phyloP scores from a whole-genome alignment of 2,888 invertebrate species.

The Achlya flavicornis region DNA sequence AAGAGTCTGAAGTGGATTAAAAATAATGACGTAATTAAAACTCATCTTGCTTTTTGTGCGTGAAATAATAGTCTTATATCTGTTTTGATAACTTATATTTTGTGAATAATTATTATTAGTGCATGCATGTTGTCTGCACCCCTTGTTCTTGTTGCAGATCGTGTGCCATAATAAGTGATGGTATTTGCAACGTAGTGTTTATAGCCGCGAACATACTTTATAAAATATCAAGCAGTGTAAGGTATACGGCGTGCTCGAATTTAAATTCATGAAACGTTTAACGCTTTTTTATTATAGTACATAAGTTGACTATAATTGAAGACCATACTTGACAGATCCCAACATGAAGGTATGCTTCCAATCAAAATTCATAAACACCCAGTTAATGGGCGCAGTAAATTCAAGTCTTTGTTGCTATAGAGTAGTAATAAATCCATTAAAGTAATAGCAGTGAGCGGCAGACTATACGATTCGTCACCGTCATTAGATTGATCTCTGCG shows the following conservation, averaged over 20 bases:
- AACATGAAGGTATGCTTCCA: neutral
- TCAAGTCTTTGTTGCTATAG: slow-evolving; percentile 58
- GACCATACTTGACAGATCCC: neutral
- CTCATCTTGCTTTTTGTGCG: slow-evolving; percentile 62
- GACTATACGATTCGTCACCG: slow-evolving; percentile 71
- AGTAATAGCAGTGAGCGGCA: slow-evolving; percentile 63
- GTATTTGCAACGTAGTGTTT: neutral
- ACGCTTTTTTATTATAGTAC: neutral
- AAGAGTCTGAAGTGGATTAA: slow-evolving; percentile 69
- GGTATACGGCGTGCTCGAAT: neutral
- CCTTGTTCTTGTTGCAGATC: neutral
- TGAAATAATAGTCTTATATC: slow-evolving; percentile 53
- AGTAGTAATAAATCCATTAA: slow-evolving; percentile 73
- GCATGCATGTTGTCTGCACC: slow-evolving; percentile 11
- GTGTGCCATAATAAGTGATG: neutral
- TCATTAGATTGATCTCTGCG: slow-evolving; percentile 61
- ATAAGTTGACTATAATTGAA: neutral
- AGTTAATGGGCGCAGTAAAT: slow-evolving; percentile 60
- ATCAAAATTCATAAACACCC: slow-evolving; percentile 18
- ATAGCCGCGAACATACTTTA: neutral
- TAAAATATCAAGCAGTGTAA: neutral
- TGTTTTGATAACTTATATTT: slow-evolving; percentile 44
- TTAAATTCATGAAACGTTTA: neutral
- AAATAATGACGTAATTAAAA: slow-evolving; percentile 80
- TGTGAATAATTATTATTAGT: slow-evolving; percentile 28